Evolutionary conservation across 2,797 vertebrate species (phyloP).

Genomic region (Bufotes viridis): DNA sequence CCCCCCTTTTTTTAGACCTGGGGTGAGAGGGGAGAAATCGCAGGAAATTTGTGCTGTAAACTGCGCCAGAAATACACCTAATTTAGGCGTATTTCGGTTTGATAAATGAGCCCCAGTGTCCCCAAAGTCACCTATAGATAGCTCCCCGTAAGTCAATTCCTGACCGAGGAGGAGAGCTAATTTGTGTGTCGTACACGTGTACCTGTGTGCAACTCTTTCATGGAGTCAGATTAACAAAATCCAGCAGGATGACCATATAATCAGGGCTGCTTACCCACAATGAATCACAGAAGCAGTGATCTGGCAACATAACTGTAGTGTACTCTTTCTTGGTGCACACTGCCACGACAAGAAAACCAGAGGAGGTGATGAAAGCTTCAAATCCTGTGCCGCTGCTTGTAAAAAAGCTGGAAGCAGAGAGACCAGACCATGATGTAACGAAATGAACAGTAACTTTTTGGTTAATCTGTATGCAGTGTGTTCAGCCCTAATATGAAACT

Average conservation of each 20-base stretch:
- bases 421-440: not conserved
- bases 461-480: not conserved
- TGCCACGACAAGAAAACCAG: slow-evolving; percentile 89
- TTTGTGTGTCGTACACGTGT: no score
- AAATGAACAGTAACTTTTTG: not conserved
- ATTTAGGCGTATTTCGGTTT: no score
- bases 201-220: not conserved
- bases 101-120: no score
- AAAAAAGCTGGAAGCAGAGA: slow-evolving; percentile 84
- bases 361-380: slow-evolving; percentile 92
- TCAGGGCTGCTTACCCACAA: slow-evolving; percentile 86
- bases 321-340: slow-evolving; percentile 98
- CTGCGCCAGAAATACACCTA: no score
- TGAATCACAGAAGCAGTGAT: slow-evolving; percentile 96
- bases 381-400: slow-evolving; percentile 91
- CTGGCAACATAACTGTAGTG: slow-evolving; percentile 92
- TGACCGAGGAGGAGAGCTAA: no score
- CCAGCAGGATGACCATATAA: not conserved
- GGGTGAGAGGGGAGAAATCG: no score
- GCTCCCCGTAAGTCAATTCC: no score
- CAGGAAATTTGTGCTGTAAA: no score
- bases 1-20: no score
- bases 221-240: not conserved
- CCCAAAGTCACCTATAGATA: no score
- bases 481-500: not conserved